Evolutionary conservation across 2,113 vertebrate species (phyloP).

Genomic region (Myocastor coypus): DNA sequence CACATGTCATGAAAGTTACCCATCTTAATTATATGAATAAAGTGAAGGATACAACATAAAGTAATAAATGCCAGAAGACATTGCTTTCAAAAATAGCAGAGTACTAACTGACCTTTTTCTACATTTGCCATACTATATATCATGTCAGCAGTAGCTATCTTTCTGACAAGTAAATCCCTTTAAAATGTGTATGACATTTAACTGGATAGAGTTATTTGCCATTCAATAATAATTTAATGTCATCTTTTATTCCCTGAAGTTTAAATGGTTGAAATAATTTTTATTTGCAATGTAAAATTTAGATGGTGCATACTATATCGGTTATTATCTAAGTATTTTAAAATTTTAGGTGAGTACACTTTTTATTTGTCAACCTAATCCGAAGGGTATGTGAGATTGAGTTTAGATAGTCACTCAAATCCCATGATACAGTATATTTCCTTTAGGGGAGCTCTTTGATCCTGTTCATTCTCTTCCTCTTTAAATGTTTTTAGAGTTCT

Average conservation of each 20-base stretch:
- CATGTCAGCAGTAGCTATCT: constrained; percentile 53
- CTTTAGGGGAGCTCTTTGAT: background rate
- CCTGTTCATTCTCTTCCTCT: background rate
- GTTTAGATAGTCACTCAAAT: constrained; percentile 55
- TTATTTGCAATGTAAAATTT: constrained; percentile 42
- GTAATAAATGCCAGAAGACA: constrained; percentile 62
- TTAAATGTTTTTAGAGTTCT: background rate
- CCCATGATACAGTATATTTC: constrained; percentile 23
- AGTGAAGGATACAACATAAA: constrained; percentile 36
- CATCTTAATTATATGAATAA: constrained; percentile 64
- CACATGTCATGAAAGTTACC: background rate
- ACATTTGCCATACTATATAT: constrained; percentile 56
- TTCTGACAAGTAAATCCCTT: constrained; percentile 68
- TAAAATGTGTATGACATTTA: constrained; percentile 66
- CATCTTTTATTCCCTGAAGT: constrained; percentile 63
- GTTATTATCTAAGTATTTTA: constrained; percentile 61
- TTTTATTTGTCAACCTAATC: constrained; percentile 60
- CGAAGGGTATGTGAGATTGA: constrained; percentile 40
- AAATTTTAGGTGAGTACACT: constrained; percentile 58
- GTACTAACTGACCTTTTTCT: constrained; percentile 64
- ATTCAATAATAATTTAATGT: constrained; percentile 62
- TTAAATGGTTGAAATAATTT: constrained; percentile 70
- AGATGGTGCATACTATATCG: constrained; percentile 61
- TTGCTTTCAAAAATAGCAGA: constrained; percentile 69
- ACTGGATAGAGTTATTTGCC: constrained; percentile 63